Base-by-base conservation (phyloP, 2,888 invertebrate species). In the Pristionchus fissidentatus region DNA sequence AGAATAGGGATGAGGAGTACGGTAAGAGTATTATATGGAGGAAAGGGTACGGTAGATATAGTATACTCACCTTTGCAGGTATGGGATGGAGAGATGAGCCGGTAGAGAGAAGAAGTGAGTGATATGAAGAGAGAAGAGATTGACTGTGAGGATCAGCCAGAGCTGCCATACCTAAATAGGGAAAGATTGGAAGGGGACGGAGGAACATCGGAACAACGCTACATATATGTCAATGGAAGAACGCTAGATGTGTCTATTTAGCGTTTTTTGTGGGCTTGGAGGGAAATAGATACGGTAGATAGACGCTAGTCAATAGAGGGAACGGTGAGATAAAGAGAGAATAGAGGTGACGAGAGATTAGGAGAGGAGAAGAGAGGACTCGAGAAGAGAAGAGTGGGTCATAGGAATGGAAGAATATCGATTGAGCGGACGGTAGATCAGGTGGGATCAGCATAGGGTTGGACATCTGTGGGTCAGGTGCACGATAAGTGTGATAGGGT, bases 281-380 rank as follows among this genome's bases (percentile, higher is more conserved):
- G 70, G 43, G 15, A 38, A 38, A 22, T 4, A 57, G 62, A 62
- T 62, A 62, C 62, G 62, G 62, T 62, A 62, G 35, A 62, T 57
- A 29, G 35, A 26, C 35, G 35, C 19, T 32, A 62, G 62, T 19
- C 35, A 62, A 32, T 32, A 8, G 35, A 62, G 5, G 35, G 35
- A 32, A 62, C 32, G 62, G 62, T 19, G 15, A 62, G 62, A 62
- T 62, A 3, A 75, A 75, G 75, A 73, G 73, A 46, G 43, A 70
- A 13, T 52, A 49, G 26, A n/a, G n/a, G 75, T 29, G 32, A n/a
- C 35, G 46, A 43, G 73, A 32, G 46, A 73, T 43, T 41, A 73
- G 73, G 29, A 38, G 22, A 41, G 29, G 7, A 7, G 5, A 29
- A n/a, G 52, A 62, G 22, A 22, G 57, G 57, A 57, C n/a, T 57